A percentile compares a stretch with the other conserved stretches of the same genome.
Evolutionary conservation across 2,797 vertebrate genomes (phyloP).

Genomic region (Orestias chungarensis): DNA sequence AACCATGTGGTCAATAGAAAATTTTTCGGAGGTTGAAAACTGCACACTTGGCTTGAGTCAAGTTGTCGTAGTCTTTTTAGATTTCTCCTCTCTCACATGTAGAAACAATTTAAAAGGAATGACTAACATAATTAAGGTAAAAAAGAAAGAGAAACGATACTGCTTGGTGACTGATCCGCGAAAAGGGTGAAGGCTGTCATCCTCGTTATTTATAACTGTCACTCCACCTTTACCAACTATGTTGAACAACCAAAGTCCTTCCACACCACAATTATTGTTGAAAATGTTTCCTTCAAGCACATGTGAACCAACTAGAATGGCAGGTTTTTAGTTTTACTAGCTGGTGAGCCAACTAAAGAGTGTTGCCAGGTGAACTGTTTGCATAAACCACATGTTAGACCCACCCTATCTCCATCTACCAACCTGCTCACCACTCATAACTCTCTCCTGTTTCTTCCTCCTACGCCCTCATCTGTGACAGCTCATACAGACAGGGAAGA

Average conservation of each 20-base stretch:
- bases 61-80: too few relatives aligned
- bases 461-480: background rate
- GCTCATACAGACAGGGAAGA: constrained; percentile 27
- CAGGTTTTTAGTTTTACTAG: background rate
- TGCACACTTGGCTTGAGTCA: background rate
- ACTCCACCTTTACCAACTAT: constrained; percentile 13
- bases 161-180: constrained; percentile 14
- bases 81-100: too few relatives aligned
- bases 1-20: constrained; percentile 57
- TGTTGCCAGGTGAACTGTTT: constrained; percentile 1
- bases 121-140: constrained; percentile 2
- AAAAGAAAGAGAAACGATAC: background rate
- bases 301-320: background rate
- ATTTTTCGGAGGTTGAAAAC: constrained; percentile 11
- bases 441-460: constrained; percentile 4
- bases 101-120: constrained; percentile 2
- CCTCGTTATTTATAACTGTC: constrained; percentile 1
- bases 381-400: background rate
- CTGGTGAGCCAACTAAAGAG: background rate
- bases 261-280: background rate
- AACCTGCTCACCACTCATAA: background rate
- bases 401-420: constrained; percentile 12
- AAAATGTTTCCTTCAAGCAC: background rate
- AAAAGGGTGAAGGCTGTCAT: constrained; percentile 1
- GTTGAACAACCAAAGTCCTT: background rate